A percentile compares a stretch with the other conserved stretches of the same genome.
Evolutionary conservation across 2,888 invertebrate genomes (phyloP).

Genomic region (Rapana venosa): DNA sequence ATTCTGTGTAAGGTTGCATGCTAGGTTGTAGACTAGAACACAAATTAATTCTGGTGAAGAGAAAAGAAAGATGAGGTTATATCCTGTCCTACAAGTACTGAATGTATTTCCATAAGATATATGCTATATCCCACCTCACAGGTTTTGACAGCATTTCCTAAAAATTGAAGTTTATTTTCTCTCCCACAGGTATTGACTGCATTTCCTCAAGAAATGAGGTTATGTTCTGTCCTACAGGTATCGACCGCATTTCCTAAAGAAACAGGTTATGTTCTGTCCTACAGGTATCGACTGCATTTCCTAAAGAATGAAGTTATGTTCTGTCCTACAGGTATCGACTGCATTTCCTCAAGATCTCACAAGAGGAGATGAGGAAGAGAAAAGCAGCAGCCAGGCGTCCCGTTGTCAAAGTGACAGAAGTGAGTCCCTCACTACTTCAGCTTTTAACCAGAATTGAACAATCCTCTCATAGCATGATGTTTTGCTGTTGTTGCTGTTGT

Average conservation of each 20-base stretch:
- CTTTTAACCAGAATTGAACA: no score
- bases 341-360: conserved; percentile 89
- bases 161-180: conserved; percentile 27
- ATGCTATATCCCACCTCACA: no score
- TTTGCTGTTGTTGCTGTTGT: no score
- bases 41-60: no score
- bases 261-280: conserved; percentile 22
- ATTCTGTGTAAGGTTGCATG: no score
- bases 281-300: no score
- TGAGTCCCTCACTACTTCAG: conserved; percentile 24
- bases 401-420: conserved; percentile 60
- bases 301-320: conserved; percentile 32
- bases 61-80: no score
- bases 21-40: no score
- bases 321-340: conserved; percentile 83
- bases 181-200: no score
- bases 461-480: no score
- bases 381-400: conserved; percentile 83
- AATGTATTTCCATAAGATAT: no score
- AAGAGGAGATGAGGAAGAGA: conserved; percentile 85
- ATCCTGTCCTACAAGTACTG: no score
- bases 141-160: background rate
- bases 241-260: background rate
- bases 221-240: background rate
- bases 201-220: conserved; percentile 15